Conservation (phyloP, 2,113 vertebrate genomes). For the Corydoras sp. region DNA sequence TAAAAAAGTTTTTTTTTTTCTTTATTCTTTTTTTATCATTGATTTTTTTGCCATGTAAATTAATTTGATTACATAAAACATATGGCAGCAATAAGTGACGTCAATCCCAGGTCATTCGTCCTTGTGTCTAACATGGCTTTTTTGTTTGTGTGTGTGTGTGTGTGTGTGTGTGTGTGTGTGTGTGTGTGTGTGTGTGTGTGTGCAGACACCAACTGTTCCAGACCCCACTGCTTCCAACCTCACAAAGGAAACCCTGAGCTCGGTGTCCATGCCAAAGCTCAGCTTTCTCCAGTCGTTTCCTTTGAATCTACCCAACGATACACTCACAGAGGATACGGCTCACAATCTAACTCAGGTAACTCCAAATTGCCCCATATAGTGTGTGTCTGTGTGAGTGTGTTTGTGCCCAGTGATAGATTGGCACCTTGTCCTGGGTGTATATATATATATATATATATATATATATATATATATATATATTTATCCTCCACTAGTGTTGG, state of each 20-base stretch:
- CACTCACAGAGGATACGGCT: conserved; percentile 65
- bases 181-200: neutral
- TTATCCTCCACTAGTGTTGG: no score
- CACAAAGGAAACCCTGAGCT: conserved; percentile 33
- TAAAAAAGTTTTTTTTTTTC: no score
- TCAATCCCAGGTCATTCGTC: neutral
- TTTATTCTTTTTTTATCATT: neutral
- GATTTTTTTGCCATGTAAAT: neutral
- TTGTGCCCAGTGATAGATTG: no score
- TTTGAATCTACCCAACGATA: conserved; percentile 57
- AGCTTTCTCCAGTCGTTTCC: conserved; percentile 66
- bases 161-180: conserved; percentile 29
- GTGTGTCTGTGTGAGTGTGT: no score
- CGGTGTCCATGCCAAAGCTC: conserved; percentile 39
- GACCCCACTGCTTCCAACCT: conserved; percentile 55
- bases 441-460: no score
- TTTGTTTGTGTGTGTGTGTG: neutral
- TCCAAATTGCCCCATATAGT: no score
- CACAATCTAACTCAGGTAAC: conserved; percentile 78
- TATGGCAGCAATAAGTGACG: conserved; percentile 5
- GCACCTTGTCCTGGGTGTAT: no score
- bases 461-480: no score
- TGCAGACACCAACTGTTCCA: conserved; percentile 55
- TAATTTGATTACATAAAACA: conserved; percentile 22
- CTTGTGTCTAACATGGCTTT: no score